A percentile compares a stretch with the other conserved stretches of the same genome.
phyloP scores from a whole-genome alignment of 2,888 invertebrate species.

The Drosophila multiciliata region DNA sequence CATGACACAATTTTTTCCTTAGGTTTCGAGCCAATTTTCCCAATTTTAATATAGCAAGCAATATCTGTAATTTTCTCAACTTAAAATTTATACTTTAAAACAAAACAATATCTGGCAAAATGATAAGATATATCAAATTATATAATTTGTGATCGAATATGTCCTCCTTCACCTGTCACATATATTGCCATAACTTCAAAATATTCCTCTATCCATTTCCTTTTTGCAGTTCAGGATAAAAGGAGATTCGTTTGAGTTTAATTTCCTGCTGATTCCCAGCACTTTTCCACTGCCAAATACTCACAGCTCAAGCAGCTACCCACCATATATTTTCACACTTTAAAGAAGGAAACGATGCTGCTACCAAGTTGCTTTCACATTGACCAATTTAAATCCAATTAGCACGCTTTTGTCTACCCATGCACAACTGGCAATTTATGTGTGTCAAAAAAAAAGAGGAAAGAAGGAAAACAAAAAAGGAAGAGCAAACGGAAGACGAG shows the following conservation, averaged over 20 bases:
- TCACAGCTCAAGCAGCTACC: background rate
- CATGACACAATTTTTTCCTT: no score
- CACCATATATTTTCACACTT: slow-evolving; percentile 56
- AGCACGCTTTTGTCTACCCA: slow-evolving; percentile 74
- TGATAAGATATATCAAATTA: background rate
- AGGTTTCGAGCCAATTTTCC: background rate
- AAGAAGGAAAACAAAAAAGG: slow-evolving; percentile 35
- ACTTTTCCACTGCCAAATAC: background rate
- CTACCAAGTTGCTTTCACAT: slow-evolving; percentile 43
- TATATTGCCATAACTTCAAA: background rate
- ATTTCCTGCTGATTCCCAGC: slow-evolving; percentile 8
- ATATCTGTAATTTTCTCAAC: background rate
- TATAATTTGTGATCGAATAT: background rate
- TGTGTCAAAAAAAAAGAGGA: slow-evolving; percentile 6
- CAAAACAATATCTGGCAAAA: no score
- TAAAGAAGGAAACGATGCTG: slow-evolving; percentile 27
- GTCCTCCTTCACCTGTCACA: background rate
- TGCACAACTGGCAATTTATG: slow-evolving; percentile 42
- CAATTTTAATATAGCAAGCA: background rate
- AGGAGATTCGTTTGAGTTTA: no score
- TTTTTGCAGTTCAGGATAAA: no score
- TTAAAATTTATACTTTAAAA: background rate
- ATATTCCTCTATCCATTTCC: no score
- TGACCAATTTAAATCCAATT: slow-evolving; percentile 77
- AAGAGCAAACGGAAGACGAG: slow-evolving; percentile 45